Conservation (phyloP, 2,113 vertebrate species). For the Elachura formosa region DNA sequence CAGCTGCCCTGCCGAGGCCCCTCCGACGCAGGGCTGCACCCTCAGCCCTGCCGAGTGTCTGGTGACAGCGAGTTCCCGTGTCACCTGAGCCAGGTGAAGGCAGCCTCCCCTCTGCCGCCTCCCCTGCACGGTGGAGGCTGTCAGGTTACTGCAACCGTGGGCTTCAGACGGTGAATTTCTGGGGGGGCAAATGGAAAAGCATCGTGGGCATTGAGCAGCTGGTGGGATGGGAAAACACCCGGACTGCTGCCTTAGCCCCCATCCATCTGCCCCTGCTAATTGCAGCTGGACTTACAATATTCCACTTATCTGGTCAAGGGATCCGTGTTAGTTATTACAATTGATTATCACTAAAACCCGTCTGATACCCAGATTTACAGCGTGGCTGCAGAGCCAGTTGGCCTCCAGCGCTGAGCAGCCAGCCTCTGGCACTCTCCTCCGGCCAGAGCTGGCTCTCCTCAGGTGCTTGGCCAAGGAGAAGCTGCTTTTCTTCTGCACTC, state of each 20-base stretch:
- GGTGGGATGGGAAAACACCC: neutral
- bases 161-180: accelerated
- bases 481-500: neutral
- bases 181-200: neutral
- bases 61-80: accelerated
- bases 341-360: constrained; percentile 42
- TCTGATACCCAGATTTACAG: constrained; percentile 56
- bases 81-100: neutral
- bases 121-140: neutral
- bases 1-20: neutral
- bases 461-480: neutral
- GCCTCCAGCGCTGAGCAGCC: neutral
- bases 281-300: constrained; percentile 1
- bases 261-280: constrained; percentile 38
- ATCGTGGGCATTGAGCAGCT: neutral
- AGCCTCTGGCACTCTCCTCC: neutral
- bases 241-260: neutral
- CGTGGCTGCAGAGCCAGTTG: neutral
- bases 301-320: constrained; percentile 8
- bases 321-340: neutral
- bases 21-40: accelerated
- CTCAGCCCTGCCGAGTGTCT: accelerated
- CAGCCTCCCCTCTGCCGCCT: too few relatives aligned
- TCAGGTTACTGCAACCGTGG: accelerated
- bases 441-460: neutral